phyloP scores from a whole-genome alignment of 2,888 invertebrate species.

The Archips crataeganus region DNA sequence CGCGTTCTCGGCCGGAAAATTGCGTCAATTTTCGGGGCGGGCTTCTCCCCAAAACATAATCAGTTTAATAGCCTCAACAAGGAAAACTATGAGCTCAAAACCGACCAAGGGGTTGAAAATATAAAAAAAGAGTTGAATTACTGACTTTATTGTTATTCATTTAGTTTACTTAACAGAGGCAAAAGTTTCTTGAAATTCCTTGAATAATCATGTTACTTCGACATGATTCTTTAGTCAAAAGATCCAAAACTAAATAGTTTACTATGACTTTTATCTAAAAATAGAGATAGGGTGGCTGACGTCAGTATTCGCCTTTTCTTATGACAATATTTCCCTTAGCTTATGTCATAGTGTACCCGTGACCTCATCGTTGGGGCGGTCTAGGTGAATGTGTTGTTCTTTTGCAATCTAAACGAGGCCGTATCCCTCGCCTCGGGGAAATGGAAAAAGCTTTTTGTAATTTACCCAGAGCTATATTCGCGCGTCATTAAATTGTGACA shows the following conservation, averaged over 20 bases:
- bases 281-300: constrained; percentile 23
- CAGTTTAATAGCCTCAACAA: constrained; percentile 67
- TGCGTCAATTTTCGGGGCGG: constrained; percentile 73
- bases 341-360: constrained; percentile 53
- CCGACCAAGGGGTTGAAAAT: constrained; percentile 9
- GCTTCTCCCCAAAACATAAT: constrained; percentile 62
- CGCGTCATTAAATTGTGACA: constrained; percentile 59
- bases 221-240: background rate
- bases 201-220: too few species aligned
- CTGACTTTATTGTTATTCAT: background rate
- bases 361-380: constrained; percentile 60
- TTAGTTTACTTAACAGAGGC: background rate
- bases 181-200: too few species aligned
- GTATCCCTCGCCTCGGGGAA: constrained; percentile 61
- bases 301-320: constrained; percentile 35
- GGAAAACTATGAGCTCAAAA: constrained; percentile 51
- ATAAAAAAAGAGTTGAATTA: background rate
- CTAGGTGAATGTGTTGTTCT: constrained; percentile 62
- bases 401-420: constrained; percentile 68
- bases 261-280: background rate
- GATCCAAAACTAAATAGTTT: background rate
- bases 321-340: constrained; percentile 44
- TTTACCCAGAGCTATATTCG: constrained; percentile 55
- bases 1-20: constrained; percentile 78
- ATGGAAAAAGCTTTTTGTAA: constrained; percentile 70